Evolutionary conservation across 30 jellyfish, hydroid and myxozoan genomes (phyloP), one percentile per base, ranked within the genome.

Genomic region (Pelagia noctiluca): DNA sequence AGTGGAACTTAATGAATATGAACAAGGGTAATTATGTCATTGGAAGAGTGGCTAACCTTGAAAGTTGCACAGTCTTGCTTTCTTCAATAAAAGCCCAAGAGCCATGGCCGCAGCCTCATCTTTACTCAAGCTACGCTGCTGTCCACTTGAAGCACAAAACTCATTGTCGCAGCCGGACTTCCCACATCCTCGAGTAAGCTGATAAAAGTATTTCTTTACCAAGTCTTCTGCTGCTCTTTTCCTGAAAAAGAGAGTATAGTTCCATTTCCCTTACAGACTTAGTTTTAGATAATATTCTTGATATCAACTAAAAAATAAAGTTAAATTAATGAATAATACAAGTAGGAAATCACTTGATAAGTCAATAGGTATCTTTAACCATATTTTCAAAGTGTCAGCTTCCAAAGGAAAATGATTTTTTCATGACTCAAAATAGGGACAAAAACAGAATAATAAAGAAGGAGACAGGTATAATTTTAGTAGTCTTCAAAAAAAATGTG

Each of bases 101-200:
- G 98, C 98, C 80, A 85, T 38, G 0, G 89, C 98, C 16, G 95
- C 98, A 42, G 98, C 98, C 62, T 91, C 96, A 84, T 91, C 96
- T 86, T 84, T 64, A 63, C 47, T 64, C 35, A 85, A 34, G 0
- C 62, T 52, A 13, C n/a, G 50, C 19, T 50, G 37, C 32, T 47
- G 26, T 2, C 93, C 92, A 25, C 98, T 82, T 11, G 98, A 91
- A 30, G 89, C 96, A 80, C 98, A 91, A 28, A 88, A 66, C 60
- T 61, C 76, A 91, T 91, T 91, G 25, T 88, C 91, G 69, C 98
- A 91, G 34, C 2, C 26, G 21, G 32, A 32, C 50, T 71, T 46
- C 1, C 98, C 98, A 91, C 98, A 91, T 13, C 98, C 98, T 25
- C 78, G 30, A 21, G 98, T 91, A 25, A 91, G 46, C 50, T 91